phyloP scores from a whole-genome alignment of 2,113 vertebrate genomes.

The Entomyzon cyanotis region DNA sequence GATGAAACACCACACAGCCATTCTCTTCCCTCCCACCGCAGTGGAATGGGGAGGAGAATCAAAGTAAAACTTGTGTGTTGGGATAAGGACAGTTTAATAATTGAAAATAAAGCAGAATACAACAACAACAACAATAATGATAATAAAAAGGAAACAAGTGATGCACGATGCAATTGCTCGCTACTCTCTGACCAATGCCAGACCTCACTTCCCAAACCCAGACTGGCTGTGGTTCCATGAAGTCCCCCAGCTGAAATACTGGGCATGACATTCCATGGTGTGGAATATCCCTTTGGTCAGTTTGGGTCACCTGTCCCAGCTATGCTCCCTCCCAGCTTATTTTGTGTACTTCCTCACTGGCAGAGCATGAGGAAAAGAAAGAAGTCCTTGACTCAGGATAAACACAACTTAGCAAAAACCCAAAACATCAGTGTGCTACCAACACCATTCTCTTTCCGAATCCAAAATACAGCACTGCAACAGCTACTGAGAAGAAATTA shows the following conservation, averaged over 20 bases:
- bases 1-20: not conserved
- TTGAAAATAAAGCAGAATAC: not conserved
- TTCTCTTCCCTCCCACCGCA: accelerated
- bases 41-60: not conserved
- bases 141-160: not conserved
- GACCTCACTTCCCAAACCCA: not conserved
- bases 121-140: no score
- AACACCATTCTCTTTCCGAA: not conserved
- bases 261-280: accelerated
- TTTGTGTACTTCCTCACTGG: not conserved
- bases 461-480: not conserved
- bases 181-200: not conserved
- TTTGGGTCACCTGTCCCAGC: not conserved
- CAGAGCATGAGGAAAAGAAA: not conserved
- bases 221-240: not conserved
- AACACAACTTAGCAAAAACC: not conserved
- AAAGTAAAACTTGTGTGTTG: not conserved
- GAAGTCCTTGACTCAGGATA: not conserved
- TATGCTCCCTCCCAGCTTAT: not conserved
- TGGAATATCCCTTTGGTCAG: not conserved
- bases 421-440: not conserved
- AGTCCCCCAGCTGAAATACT: not conserved
- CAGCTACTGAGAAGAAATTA: not conserved
- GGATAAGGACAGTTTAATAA: not conserved
- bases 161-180: not conserved